Evolutionary conservation across 2,888 invertebrate genomes (phyloP), one percentile per base, ranked within the genome.

Genomic region (Pseudolycoriella hygida): DNA sequence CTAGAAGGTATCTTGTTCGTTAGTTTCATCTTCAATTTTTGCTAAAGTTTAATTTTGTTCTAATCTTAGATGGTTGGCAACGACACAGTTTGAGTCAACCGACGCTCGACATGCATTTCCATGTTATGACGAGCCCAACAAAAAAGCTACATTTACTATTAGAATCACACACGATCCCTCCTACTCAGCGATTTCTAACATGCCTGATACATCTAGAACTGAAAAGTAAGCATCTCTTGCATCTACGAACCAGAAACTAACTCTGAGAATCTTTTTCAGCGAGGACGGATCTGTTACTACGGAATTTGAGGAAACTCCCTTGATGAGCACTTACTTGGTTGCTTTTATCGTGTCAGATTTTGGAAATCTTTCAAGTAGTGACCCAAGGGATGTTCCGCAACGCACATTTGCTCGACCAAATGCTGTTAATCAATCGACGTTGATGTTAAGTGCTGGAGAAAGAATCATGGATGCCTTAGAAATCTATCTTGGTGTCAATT

Each of bases 301-400:
- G 77, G 80, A 1, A 64, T 61, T 18, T 54, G 57, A n/a, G 52
- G 56, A 3, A 54, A 53, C 2, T 44, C 51, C 1, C 55, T 53
- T 0, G 59, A 86, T 87, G 84, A 77, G 85, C 5, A 70, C 82
- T 0, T 90, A 92, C 55, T 67, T 89, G 12, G 68, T 87, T 2
- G 89, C 88, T 0, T 85, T 85, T 57, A 69, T 84, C 12, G 77
- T 90, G 0, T 75, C 75, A 1, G 67, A 72, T 54, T 74, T 73
- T 49, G 52, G 52, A 0, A 53, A 55, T 52, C 58, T 61, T 6
- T 67, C 70, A 48, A 10, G 8, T 14, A 12, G 34, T 34, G 15
- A 12, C 3, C 34, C 34, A 5, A 3, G 15, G 5, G 61, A 61
- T 0, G 53, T 68, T 2, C 56, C 57, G 1, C 63, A 64, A n/a